Evolutionary conservation across 2,113 vertebrate genomes (phyloP).

Genomic region (Xiphophorus hellerii): DNA sequence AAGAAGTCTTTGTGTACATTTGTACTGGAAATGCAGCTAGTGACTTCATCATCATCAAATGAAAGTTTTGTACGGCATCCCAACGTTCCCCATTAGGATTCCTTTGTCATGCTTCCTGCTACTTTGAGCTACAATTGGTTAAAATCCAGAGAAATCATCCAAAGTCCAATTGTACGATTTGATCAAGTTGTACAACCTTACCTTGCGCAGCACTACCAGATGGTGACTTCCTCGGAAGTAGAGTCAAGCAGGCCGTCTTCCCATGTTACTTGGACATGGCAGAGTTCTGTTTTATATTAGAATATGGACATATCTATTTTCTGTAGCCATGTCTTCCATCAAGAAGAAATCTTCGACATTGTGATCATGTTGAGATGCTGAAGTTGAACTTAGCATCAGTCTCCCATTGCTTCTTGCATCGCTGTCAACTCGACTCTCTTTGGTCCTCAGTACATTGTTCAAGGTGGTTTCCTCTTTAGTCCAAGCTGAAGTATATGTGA

Average conservation of each 20-base stretch:
- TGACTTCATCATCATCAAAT: too few relatives aligned
- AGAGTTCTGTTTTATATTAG: not conserved
- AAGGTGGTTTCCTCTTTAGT: not conserved
- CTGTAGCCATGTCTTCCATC: not conserved
- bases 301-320: not conserved
- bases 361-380: not conserved
- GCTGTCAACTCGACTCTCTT: not conserved
- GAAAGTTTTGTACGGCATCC: too few relatives aligned
- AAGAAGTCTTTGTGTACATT: too few relatives aligned
- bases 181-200: not conserved
- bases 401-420: not conserved
- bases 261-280: not conserved
- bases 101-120: too few relatives aligned
- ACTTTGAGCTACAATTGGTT: too few relatives aligned
- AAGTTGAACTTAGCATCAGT: not conserved
- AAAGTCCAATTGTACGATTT: not conserved
- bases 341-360: not conserved
- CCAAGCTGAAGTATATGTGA: conserved; percentile 19
- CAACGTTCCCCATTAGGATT: too few relatives aligned
- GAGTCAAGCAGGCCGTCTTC: not conserved
- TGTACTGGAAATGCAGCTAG: too few relatives aligned
- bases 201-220: not conserved
- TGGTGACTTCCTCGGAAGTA: not conserved
- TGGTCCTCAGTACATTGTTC: conserved; percentile 7
- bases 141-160: not conserved